These are phyloP conservation scores for Drosophila atroscutellata DNA, from an alignment of 2,888 invertebrate species.

Conservation along the genomic window DNA sequence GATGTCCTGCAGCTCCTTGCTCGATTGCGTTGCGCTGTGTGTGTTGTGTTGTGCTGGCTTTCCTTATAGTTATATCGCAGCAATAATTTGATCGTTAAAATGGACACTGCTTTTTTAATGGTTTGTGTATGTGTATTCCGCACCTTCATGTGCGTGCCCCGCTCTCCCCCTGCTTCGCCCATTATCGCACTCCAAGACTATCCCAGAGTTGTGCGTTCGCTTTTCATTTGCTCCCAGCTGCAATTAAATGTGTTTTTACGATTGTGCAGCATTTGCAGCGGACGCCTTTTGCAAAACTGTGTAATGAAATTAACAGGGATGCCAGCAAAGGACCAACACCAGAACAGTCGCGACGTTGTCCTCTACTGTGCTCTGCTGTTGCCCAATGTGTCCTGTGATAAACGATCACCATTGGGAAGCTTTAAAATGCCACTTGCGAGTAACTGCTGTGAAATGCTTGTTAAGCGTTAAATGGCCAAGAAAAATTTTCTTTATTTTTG, in stretches of 20 bases:
- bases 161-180: not conserved
- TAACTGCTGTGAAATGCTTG: constrained; percentile 68
- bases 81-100: constrained; percentile 80
- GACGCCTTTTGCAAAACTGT: constrained; percentile 17
- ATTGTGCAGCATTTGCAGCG: constrained; percentile 71
- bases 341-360: constrained; percentile 27
- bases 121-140: constrained; percentile 25
- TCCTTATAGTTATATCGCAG: constrained; percentile 53
- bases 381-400: constrained; percentile 51
- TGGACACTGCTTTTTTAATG: constrained; percentile 69
- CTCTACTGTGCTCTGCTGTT: constrained; percentile 3
- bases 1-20: constrained; percentile 7
- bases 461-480: constrained; percentile 74
- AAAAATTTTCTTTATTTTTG: constrained; percentile 42
- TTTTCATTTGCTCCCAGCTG: constrained; percentile 69
- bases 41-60: constrained; percentile 5
- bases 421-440: constrained; percentile 78
- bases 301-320: constrained; percentile 71
- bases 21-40: not conserved
- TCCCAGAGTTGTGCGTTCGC: constrained; percentile 29
- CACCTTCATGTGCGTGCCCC: not conserved
- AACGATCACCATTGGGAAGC: constrained; percentile 69
- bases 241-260: constrained; percentile 80
- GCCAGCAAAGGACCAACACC: constrained; percentile 15
- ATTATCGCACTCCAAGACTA: constrained; percentile 24